Conservation (phyloP, 2,113 vertebrate genomes). For the Catharus bicknelli region DNA sequence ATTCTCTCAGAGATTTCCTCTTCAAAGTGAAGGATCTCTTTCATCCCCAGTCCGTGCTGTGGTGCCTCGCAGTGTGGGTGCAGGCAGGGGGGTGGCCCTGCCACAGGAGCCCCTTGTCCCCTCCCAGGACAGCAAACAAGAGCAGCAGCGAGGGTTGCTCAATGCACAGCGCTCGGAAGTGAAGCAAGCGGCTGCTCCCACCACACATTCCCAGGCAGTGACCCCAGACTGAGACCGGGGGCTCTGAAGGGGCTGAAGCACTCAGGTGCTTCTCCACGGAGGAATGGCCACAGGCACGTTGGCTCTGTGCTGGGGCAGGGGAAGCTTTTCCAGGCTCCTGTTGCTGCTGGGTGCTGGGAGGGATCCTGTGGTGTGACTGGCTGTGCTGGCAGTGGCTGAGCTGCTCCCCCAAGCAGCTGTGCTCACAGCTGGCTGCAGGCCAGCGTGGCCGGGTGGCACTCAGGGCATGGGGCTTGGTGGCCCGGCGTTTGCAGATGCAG, state of each 20-base stretch:
- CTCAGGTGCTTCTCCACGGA: neutral
- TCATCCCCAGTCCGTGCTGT: rapidly evolving
- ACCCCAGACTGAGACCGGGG: neutral
- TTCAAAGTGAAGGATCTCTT: rapidly evolving
- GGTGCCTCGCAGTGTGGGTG: rapidly evolving
- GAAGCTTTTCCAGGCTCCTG: neutral
- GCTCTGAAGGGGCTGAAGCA: rapidly evolving
- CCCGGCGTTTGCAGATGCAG: neutral
- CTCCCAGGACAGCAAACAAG: neutral
- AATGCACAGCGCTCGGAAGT: rapidly evolving
- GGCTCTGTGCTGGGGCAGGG: rapidly evolving
- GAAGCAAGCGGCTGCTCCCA: neutral
- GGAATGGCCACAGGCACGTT: rapidly evolving
- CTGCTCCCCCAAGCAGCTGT: neutral
- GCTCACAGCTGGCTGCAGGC: neutral
- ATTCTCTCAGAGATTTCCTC: neutral
- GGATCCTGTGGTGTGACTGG: rapidly evolving
- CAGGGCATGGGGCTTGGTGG: neutral
- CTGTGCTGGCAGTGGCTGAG: neutral
- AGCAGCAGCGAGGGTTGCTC: neutral
- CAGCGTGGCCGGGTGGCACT: rapidly evolving
- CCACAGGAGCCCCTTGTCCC: neutral
- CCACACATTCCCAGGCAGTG: rapidly evolving
- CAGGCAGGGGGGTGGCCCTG: neutral
- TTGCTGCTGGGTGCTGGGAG: neutral